Conservation (phyloP, 2,113 vertebrate species). For the Phalacrocorax aristotelis region DNA sequence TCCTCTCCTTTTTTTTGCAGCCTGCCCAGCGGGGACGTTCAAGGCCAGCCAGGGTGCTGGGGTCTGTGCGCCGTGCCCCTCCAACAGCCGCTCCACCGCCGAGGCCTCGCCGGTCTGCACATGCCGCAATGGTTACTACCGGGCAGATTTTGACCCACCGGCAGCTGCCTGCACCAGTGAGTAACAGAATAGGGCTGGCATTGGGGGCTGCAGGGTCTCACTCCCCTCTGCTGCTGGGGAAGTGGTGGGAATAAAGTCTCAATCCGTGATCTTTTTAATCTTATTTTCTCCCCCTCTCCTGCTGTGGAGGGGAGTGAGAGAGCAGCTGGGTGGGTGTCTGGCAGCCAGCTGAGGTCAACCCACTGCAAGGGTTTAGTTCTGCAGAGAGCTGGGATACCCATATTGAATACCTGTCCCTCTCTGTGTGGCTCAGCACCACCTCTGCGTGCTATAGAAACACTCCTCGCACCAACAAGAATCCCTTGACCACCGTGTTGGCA, state of each 20-base stretch:
- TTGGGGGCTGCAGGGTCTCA: neutral
- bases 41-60: conserved; percentile 91
- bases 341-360: neutral
- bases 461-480: accelerated
- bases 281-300: accelerated
- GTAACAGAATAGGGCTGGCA: neutral
- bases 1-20: conserved; percentile 71
- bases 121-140: conserved; percentile 94
- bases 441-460: neutral
- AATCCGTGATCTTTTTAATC: accelerated
- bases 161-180: conserved; percentile 95
- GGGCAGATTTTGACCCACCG: conserved; percentile 87
- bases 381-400: accelerated
- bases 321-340: accelerated
- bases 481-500: accelerated
- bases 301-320: accelerated
- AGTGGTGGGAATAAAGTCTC: accelerated
- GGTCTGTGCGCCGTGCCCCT: conserved; percentile 86
- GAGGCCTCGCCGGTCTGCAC: conserved; percentile 90
- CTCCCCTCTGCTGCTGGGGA: neutral
- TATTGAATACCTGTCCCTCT: neutral
- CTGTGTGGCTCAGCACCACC: accelerated
- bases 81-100: conserved; percentile 90
- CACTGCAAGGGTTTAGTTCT: neutral
- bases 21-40: conserved; percentile 93